phyloP scores from a whole-genome alignment of 2,888 invertebrate species.

The Yponomeuta malinellus region DNA sequence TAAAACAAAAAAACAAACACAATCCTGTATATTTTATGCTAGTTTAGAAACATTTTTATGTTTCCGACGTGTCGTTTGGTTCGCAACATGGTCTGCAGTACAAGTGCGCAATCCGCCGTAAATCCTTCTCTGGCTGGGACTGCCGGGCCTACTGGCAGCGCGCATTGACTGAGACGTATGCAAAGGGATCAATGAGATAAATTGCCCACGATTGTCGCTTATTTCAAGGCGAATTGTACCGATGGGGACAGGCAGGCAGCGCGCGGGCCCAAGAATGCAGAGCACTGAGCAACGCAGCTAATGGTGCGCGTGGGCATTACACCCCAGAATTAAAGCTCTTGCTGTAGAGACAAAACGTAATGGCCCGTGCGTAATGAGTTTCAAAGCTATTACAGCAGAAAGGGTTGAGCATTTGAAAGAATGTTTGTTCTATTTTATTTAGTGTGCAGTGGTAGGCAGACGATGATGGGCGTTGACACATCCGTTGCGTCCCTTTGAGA shows the following conservation, averaged over 20 bases:
- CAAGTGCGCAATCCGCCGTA: slow-evolving; percentile 39
- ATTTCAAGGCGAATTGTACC: slow-evolving; percentile 48
- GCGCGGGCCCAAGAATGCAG: slow-evolving; percentile 22
- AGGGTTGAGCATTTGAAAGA: slow-evolving; percentile 4
- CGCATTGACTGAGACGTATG: slow-evolving; percentile 66
- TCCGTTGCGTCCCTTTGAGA: slow-evolving; percentile 25
- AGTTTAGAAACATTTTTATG: too few relatives aligned
- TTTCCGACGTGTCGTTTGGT: neutral
- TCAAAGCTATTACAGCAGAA: neutral
- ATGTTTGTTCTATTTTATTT: neutral
- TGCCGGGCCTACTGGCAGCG: slow-evolving; percentile 28
- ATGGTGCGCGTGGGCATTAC: slow-evolving; percentile 61
- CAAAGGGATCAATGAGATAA: slow-evolving; percentile 69
- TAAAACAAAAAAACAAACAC: too few relatives aligned
- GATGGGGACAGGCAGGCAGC: slow-evolving; percentile 19
- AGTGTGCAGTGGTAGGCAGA: neutral
- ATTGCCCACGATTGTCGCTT: slow-evolving; percentile 61
- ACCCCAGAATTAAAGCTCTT: slow-evolving; percentile 21
- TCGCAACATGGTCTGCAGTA: neutral
- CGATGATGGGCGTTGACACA: neutral
- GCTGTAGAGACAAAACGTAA: slow-evolving; percentile 34
- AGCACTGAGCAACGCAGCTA: slow-evolving; percentile 29
- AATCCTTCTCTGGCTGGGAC: slow-evolving; percentile 41
- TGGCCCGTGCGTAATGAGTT: slow-evolving; percentile 17
- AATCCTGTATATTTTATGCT: too few relatives aligned